Conservation (phyloP, 1,140 invertebrate species). For the Anastrepha ludens region DNA sequence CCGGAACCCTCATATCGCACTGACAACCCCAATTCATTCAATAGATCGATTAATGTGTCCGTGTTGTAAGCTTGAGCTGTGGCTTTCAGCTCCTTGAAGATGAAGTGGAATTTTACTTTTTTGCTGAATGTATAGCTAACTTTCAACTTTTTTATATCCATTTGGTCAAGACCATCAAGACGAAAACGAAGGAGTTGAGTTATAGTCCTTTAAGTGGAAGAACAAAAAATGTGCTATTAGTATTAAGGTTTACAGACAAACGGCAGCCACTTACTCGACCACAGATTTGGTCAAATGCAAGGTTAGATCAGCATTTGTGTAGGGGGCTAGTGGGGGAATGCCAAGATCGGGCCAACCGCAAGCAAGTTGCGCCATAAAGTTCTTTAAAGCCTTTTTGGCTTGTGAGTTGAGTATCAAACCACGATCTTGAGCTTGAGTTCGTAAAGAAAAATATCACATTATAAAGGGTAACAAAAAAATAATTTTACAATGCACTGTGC, state of each 20-base stretch:
- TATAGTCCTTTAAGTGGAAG: constrained; percentile 57
- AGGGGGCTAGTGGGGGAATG: constrained; percentile 69
- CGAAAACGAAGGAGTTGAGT: constrained; percentile 70
- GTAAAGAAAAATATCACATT: neutral
- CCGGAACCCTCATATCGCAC: constrained; percentile 68
- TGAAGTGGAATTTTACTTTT: constrained; percentile 68
- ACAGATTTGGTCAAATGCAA: constrained; percentile 65
- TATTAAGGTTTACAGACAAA: neutral
- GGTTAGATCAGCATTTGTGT: constrained; percentile 69
- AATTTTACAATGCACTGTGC: constrained; percentile 27
- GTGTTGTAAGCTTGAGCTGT: constrained; percentile 64
- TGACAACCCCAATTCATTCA: constrained; percentile 63
- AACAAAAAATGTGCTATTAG: neutral
- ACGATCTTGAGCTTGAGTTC: constrained; percentile 36
- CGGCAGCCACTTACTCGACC: constrained; percentile 65
- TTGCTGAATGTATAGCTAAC: constrained; percentile 71
- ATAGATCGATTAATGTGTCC: constrained; percentile 65
- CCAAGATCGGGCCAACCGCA: constrained; percentile 69
- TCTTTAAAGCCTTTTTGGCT: constrained; percentile 67
- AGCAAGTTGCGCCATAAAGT: constrained; percentile 64
- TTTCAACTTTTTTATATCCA: constrained; percentile 69
- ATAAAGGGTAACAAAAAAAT: neutral
- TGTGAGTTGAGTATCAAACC: constrained; percentile 68
- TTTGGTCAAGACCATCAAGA: constrained; percentile 67
- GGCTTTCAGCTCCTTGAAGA: constrained; percentile 63